Evolutionary conservation across 2,888 invertebrate genomes (phyloP), one percentile per base, ranked within the genome.

Genomic region (Stenoptilia bipunctidactyla): DNA sequence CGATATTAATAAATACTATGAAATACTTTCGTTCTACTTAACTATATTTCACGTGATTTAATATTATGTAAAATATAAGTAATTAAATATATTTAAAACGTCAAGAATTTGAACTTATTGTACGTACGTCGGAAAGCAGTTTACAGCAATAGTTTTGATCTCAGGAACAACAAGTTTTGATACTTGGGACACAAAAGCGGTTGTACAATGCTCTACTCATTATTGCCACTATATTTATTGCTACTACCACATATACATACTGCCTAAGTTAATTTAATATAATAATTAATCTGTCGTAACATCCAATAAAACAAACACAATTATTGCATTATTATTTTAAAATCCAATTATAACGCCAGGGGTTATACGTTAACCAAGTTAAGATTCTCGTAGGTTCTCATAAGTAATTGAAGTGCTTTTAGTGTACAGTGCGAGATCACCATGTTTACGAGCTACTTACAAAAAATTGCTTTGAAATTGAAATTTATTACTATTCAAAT

Each of bases 211-310:
- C 70, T 72, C 76, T 74, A 75, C 56, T 63, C 59, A 59, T 83
- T 82, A 82, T 82, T 83, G 80, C 82, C 77, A 80, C 70, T 70
- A 77, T 74, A 51, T 44, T 79, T 83, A 83, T 83, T 83, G 82
- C 82, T 83, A 83, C 82, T 83, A 83, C 79, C 65, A 79, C 75
- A 80, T 70, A 68, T 63, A 70, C 56, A 61, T 68, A 77, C 64
- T 53, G 64, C 66, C 75, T 77, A 77, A 70, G 60, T 70, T 64
- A 58, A 59, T 58, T 12, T 64, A 67, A 66, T 70, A 68, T 74
- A 73, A 72, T 75, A 74, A 77, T 76, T 20, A 20, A 58, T 74
- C 67, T 72, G 65, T 72, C 70, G 80, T 79, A 79, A 82, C 79
- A 79, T 80, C 64, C 63, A 74, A 74, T 75, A 73, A 72, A 80